Base-by-base conservation (phyloP, 2,797 vertebrate genomes). In the Hapalemur alaotrensis region DNA sequence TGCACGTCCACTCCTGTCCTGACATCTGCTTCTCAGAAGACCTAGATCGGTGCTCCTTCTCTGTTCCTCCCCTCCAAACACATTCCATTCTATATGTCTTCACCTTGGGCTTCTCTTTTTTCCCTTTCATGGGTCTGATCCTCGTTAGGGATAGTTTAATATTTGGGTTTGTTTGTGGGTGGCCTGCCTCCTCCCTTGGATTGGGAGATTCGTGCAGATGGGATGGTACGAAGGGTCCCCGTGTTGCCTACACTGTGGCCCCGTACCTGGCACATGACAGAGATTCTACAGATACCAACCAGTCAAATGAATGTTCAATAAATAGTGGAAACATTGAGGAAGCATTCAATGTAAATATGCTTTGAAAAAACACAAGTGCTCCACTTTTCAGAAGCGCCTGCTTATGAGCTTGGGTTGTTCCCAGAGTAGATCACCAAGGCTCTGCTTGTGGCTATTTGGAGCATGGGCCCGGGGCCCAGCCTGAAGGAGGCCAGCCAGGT, bases 391-490 rank as follows among this genome's bases (percentile, higher is more conserved):
- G 35, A 72, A 50, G 18, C n/a, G 14, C n/a, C 72, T 18, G 3
- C 61, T 17, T 20, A 17, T 4, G 63, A 54, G 8, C 65, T 48
- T 14, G 13, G 4, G 4, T 20, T 18, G 54, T 65, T 50, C 48
- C 72, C 30, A 14, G 7, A 0, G 2, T 15, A 4, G 52, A 52
- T 83, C 28, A 4, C 20, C 0, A 18, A 57, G 57, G 15, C n/a
- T 43, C 6, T 67, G 46, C 76, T 5, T 4, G 8, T 25, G 13
- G 18, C 38, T 70, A 4, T 61, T 50, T 30, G 69, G 23, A n/a
- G 13, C 14, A 0, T 4, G 5, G 0, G 11, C 48, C 38, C 4
- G 4, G 75, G 20, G 20, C 38, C 30, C n/a, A 4, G 54, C 11
- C 6, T 12, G 63, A 50, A 22, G 23, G 50, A 72, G 12, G 43